phyloP scores from a whole-genome alignment of 30 jellyfish, hydroid and myxozoan species.

The Haliclystus octoradiatus region DNA sequence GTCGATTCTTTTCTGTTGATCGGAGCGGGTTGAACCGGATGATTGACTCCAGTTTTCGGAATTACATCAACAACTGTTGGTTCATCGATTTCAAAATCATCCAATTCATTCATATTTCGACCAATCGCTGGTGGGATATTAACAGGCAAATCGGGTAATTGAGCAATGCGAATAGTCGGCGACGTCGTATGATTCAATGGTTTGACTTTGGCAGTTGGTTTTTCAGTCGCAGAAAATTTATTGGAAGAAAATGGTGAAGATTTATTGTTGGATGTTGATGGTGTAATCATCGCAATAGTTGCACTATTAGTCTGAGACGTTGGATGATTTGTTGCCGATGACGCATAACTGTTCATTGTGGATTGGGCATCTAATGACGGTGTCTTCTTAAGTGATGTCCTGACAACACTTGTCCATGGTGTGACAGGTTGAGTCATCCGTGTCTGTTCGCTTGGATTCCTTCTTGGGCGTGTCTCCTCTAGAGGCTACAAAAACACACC shows the following conservation, averaged over 20 bases:
- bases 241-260: constrained; percentile 50
- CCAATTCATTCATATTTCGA: constrained; percentile 74
- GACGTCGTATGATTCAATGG: constrained; percentile 40
- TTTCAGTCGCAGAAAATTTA: constrained; percentile 27
- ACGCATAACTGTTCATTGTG: not conserved
- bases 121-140: constrained; percentile 1
- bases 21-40: no score
- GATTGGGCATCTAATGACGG: constrained; percentile 14
- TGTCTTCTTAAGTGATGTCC: not conserved
- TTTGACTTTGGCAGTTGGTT: constrained; percentile 98
- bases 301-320: not conserved
- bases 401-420: constrained; percentile 1
- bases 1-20: not conserved
- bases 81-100: constrained; percentile 65
- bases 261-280: constrained; percentile 46
- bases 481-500: not conserved
- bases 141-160: constrained; percentile 16
- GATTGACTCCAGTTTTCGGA: not conserved
- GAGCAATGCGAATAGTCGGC: constrained; percentile 3
- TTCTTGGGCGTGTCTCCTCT: not conserved
- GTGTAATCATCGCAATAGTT: constrained; percentile 3
- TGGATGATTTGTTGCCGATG: not conserved
- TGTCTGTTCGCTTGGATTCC: not conserved
- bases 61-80: constrained; percentile 34
- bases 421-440: not conserved